Evolutionary conservation across 2,113 vertebrate genomes (phyloP).

Genomic region (Glaucomys volans): DNA sequence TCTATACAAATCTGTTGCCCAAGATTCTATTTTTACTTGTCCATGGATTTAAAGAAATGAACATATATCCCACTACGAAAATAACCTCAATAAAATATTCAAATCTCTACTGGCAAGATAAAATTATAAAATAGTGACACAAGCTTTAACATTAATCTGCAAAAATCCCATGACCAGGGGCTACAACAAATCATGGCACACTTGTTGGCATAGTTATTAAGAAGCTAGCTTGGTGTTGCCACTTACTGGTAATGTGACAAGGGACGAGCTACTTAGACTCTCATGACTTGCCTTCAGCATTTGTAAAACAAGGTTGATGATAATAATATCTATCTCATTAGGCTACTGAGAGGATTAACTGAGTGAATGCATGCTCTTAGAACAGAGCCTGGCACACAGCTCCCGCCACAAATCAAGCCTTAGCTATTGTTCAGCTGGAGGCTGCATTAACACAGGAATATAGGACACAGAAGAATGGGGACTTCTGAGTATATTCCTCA

Average conservation of each 20-base stretch:
- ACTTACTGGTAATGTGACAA: not conserved
- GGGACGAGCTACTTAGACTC: not conserved
- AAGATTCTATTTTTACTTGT: not conserved
- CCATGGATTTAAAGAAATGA: not conserved
- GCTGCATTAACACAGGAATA: not conserved
- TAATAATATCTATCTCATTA: not conserved
- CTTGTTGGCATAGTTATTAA: not conserved
- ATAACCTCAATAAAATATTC: not conserved
- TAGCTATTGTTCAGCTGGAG: not conserved
- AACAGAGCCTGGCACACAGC: not conserved
- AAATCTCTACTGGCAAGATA: not conserved
- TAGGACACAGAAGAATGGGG: not conserved
- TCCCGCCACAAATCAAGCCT: not conserved
- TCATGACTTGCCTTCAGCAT: not conserved
- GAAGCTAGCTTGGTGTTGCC: not conserved
- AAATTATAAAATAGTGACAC: not conserved
- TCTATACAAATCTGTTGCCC: not conserved
- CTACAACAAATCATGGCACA: not conserved
- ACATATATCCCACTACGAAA: not conserved
- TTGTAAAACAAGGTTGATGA: not conserved
- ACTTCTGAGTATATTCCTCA: not conserved
- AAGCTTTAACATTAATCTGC: not conserved
- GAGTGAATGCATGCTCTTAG: not conserved
- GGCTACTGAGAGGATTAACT: not conserved
- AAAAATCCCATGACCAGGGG: not conserved